Conservation (phyloP, 2,113 vertebrate species). For the Lutjanus erythropterus region DNA sequence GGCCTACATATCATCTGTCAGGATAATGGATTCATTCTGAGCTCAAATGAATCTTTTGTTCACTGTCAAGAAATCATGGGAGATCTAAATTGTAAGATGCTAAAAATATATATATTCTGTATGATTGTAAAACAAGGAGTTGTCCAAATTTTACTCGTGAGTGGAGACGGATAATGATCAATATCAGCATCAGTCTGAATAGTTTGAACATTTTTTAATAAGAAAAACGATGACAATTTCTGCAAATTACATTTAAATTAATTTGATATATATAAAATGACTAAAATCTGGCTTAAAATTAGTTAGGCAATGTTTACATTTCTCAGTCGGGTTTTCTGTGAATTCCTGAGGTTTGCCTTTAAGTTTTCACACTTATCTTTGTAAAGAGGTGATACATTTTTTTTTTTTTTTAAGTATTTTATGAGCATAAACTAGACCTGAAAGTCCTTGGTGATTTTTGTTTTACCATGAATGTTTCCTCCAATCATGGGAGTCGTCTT, state of each 20-base stretch:
- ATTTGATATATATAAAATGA: background rate
- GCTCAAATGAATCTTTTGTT: background rate
- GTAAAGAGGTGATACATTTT: background rate
- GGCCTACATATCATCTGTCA: background rate
- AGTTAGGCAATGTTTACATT: background rate
- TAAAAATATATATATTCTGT: background rate
- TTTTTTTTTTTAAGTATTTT: background rate
- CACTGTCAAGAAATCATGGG: background rate
- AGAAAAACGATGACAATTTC: background rate
- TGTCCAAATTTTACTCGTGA: background rate
- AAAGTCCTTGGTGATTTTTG: background rate
- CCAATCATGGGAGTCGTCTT: slow-evolving; percentile 12
- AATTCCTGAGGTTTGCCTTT: background rate
- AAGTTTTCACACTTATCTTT: background rate
- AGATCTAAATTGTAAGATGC: background rate
- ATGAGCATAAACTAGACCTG: background rate
- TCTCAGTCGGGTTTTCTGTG: background rate
- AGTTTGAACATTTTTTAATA: background rate
- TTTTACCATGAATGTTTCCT: slow-evolving; percentile 25
- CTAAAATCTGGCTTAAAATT: background rate
- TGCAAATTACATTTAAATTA: background rate
- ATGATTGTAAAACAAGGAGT: background rate
- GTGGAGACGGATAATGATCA: background rate
- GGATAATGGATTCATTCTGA: background rate
- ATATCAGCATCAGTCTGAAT: background rate